Percentiles rank a stretch among this genome's conserved stretches.
phyloP scores from a whole-genome alignment of 2,888 invertebrate species.

The Heliconius ismenius region DNA sequence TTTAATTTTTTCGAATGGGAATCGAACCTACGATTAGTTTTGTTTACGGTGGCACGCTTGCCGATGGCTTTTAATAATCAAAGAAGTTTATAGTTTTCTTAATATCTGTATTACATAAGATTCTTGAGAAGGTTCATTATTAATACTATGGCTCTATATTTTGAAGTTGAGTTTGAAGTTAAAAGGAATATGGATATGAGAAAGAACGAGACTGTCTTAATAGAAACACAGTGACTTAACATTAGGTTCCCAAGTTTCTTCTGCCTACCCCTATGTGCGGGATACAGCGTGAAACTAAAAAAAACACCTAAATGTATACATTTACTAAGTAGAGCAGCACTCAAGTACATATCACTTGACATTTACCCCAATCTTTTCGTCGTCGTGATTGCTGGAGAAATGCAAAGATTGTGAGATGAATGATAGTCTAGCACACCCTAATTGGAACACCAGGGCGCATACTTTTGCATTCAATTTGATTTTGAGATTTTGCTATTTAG shows the following conservation, averaged over 20 bases:
- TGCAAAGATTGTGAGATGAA: conserved; percentile 31
- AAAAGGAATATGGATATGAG: no score
- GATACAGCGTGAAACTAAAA: background rate
- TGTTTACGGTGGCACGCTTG: no score
- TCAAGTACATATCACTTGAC: conserved; percentile 30
- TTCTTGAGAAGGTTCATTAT: background rate
- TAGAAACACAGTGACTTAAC: background rate
- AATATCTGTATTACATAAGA: background rate
- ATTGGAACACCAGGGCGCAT: conserved; percentile 33
- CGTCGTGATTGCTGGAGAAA: conserved; percentile 34
- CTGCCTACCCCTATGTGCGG: background rate
- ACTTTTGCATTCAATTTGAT: conserved; percentile 26
- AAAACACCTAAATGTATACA: background rate
- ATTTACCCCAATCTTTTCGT: conserved; percentile 36
- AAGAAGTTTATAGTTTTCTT: no score
- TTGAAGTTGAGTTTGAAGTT: no score
- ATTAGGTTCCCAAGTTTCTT: background rate
- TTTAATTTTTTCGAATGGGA: no score
- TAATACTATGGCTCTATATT: no score
- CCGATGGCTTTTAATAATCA: no score
- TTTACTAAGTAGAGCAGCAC: conserved; percentile 9
- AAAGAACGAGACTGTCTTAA: background rate
- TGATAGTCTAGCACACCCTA: conserved; percentile 35
- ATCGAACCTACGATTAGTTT: no score
- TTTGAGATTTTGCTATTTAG: conserved; percentile 13